Evolutionary conservation across 1,140 invertebrate genomes (phyloP).

Genomic region (Panagrolaimus sp.): DNA sequence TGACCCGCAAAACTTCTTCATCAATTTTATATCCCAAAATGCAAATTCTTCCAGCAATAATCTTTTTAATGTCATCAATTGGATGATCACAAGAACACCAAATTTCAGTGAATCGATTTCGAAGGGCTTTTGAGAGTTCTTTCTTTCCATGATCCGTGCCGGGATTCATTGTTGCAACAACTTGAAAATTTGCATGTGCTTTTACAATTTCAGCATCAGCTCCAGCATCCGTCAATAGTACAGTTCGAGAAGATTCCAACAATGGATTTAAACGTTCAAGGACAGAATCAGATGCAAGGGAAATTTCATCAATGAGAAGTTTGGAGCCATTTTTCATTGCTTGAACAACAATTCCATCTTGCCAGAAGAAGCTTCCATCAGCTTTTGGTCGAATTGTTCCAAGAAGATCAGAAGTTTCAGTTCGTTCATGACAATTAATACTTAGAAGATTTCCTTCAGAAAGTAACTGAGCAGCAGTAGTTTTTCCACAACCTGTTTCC

Average conservation of each 20-base stretch:
- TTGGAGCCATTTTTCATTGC: slow-evolving; percentile 80
- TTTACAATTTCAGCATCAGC: slow-evolving; percentile 64
- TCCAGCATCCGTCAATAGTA: slow-evolving; percentile 73
- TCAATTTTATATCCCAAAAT: background rate
- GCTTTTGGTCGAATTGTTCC: slow-evolving; percentile 77
- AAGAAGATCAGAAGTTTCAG: slow-evolving; percentile 92
- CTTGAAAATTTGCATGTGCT: slow-evolving; percentile 76
- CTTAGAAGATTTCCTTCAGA: slow-evolving; percentile 3
- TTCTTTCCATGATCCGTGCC: slow-evolving; percentile 99
- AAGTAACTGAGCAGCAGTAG: slow-evolving; percentile 72
- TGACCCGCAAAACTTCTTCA: background rate
- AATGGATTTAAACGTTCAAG: slow-evolving; percentile 93
- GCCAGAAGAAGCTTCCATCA: slow-evolving; percentile 85
- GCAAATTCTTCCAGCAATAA: slow-evolving; percentile 61
- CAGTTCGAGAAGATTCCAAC: slow-evolving; percentile 81
- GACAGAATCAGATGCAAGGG: slow-evolving; percentile 95
- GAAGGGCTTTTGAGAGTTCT: slow-evolving; percentile 90
- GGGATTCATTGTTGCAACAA: slow-evolving; percentile 98
- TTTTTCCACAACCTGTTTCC: slow-evolving; percentile 97
- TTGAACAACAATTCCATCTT: slow-evolving; percentile 85
- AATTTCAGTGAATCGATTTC: slow-evolving; percentile 97
- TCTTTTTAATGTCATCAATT: slow-evolving; percentile 72
- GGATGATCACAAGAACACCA: slow-evolving; percentile 79
- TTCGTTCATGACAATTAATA: slow-evolving; percentile 97
- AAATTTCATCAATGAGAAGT: slow-evolving; percentile 97